These are phyloP conservation scores for Hydropotes inermis DNA, from an alignment of 2,113 vertebrate genomes.

Conservation along the genomic window DNA sequence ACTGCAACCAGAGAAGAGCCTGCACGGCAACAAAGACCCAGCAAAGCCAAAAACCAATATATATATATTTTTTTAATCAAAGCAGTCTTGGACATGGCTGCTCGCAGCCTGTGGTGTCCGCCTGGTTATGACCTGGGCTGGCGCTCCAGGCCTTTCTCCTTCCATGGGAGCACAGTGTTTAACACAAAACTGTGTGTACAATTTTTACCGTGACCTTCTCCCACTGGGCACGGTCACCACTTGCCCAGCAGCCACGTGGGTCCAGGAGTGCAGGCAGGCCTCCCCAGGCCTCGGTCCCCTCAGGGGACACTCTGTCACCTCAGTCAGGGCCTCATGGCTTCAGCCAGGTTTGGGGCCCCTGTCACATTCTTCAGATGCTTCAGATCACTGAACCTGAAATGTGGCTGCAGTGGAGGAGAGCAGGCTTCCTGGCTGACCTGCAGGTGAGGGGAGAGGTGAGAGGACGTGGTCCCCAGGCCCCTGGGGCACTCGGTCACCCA, in stretches of 20 bases:
- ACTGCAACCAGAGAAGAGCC: not conserved
- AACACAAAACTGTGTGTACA: not conserved
- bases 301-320: not conserved
- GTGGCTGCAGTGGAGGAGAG: not conserved
- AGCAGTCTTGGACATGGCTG: not conserved
- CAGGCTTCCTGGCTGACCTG: not conserved
- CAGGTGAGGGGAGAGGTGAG: not conserved
- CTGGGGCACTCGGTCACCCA: not conserved
- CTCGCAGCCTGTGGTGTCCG: not conserved
- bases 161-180: not conserved
- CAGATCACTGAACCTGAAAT: not conserved
- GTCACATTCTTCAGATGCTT: constrained; percentile 3
- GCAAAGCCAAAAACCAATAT: not conserved
- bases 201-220: not conserved
- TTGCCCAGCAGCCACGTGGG: not conserved
- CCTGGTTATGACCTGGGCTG: not conserved
- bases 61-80: not conserved
- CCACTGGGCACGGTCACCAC: not conserved
- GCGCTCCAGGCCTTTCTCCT: not conserved
- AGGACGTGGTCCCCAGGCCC: not conserved
- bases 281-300: not conserved
- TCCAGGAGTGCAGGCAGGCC: not conserved
- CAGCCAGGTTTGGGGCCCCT: not conserved
- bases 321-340: not conserved
- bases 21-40: not conserved